phyloP scores from a whole-genome alignment of 2,888 invertebrate species.

The Tetramorium bicarinatum region DNA sequence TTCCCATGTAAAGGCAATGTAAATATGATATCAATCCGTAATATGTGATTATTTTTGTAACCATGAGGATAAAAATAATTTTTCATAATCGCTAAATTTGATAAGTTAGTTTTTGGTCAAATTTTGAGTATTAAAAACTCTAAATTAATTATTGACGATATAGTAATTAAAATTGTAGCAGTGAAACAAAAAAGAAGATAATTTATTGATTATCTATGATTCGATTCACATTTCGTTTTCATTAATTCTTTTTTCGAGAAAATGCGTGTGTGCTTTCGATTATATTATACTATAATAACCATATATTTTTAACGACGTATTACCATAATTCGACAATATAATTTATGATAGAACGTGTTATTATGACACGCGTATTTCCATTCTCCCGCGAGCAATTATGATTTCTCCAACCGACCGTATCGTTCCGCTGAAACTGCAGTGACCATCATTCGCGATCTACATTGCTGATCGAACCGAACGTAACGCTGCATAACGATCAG shows the following conservation, averaged over 20 bases:
- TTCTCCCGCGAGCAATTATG: conserved; percentile 42
- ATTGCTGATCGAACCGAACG: conserved; percentile 30
- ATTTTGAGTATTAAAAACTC: neutral
- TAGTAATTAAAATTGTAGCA: neutral
- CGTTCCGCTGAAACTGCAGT: conserved; percentile 29
- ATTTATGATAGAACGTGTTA: conserved; percentile 25
- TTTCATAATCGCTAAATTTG: neutral
- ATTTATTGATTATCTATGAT: neutral
- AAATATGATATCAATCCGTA: neutral
- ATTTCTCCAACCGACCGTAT: conserved; percentile 44
- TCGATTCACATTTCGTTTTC: neutral
- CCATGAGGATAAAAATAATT: neutral
- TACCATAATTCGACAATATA: conserved; percentile 21
- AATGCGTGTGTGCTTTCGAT: neutral
- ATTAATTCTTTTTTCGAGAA: neutral
- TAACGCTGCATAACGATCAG: conserved; percentile 67
- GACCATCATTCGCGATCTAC: conserved; percentile 41
- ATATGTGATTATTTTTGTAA: neutral
- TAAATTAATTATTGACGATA: neutral
- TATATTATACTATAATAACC: neutral
- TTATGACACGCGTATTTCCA: conserved; percentile 40
- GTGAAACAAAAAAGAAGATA: neutral
- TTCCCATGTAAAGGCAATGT: neutral
- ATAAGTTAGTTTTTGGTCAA: neutral
- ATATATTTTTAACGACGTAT: conserved; percentile 9